Evolutionary conservation across 1,140 invertebrate species (phyloP).

Genomic region (Spodoptera litura): DNA sequence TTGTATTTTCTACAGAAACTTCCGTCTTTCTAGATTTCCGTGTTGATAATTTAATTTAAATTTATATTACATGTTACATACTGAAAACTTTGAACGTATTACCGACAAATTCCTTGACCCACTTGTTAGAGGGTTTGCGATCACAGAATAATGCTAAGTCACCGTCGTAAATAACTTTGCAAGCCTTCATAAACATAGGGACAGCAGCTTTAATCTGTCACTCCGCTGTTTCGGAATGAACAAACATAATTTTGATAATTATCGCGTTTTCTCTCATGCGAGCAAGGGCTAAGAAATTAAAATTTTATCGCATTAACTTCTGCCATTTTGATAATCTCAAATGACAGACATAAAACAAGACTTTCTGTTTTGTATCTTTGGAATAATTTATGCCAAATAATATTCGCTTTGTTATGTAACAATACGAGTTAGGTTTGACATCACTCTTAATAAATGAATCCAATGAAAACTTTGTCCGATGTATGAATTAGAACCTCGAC

Average conservation of each 20-base stretch:
- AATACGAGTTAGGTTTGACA: too few relatives aligned
- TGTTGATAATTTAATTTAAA: neutral
- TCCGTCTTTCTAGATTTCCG: neutral
- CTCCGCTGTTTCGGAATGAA: constrained; percentile 22
- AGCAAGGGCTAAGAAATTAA: constrained; percentile 28
- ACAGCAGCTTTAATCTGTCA: constrained; percentile 40
- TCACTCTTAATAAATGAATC: too few relatives aligned
- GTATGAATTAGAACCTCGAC: too few relatives aligned
- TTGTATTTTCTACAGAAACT: neutral
- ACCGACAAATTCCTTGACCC: constrained; percentile 42
- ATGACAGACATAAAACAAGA: constrained; percentile 1
- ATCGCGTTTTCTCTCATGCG: constrained; percentile 20
- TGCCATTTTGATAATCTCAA: constrained; percentile 3
- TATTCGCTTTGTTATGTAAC: too few relatives aligned
- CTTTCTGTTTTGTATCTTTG: neutral
- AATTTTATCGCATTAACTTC: constrained; percentile 22
- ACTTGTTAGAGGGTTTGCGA: constrained; percentile 27
- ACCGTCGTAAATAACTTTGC: constrained; percentile 43
- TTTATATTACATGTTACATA: constrained; percentile 6
- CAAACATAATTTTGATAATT: constrained; percentile 41
- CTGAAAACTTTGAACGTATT: constrained; percentile 20
- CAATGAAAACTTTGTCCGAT: too few relatives aligned
- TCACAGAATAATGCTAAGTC: constrained; percentile 30
- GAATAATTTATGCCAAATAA: neutral
- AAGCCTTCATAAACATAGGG: constrained; percentile 41